Evolutionary conservation across 2,888 invertebrate species (phyloP), one percentile per base, ranked within the genome.

Genomic region (Strigamia transsilvanica): DNA sequence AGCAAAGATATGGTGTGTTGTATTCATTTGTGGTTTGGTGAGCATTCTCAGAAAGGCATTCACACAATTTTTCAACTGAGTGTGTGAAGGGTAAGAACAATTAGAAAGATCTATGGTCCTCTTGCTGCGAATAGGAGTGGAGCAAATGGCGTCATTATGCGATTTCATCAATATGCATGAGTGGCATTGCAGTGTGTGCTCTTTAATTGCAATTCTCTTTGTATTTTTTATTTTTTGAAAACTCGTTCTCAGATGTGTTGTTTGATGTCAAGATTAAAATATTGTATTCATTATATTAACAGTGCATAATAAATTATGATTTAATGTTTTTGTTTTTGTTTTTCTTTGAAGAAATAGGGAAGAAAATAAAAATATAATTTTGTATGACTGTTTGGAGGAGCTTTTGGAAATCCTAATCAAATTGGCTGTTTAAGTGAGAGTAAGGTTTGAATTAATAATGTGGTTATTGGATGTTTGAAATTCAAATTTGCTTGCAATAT

Each of bases 71-170:
- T 18, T 56, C 56, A 56, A 56, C 56, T n/a, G 56, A 5, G 56
- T 56, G 56, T 56, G 56, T 18, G 46, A 56, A 56, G 56, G 21
- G 18, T 56, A 56, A 56, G 56, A 56, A 56, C 56, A 56, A 56
- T 56, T 56, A 56, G 56, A 56, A 18, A 56, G 56, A 56, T 18
- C n/a, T 56, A 56, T 56, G 56, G 18, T 6, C 9, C 56, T 56
- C 56, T 9, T 18, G 56, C 21, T 18, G 18, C 56, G 6, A 18
- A 15, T 56, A 56, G 7, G 56, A 56, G 56, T 15, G 0, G 56
- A 15, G 56, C 56, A 56, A 56, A 56, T 18, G 56, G 56, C 56
- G 56, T 56, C 56, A 56, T 56, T 56, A 56, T 56, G 56, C 56
- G 10, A 56, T n/a, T 56, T 18, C 56, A 56, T 56, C 56, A 56